Percentiles rank a stretch among this genome's conserved stretches.
Evolutionary conservation across 2,888 invertebrate genomes (phyloP).

Genomic region (Drosophila mimica): DNA sequence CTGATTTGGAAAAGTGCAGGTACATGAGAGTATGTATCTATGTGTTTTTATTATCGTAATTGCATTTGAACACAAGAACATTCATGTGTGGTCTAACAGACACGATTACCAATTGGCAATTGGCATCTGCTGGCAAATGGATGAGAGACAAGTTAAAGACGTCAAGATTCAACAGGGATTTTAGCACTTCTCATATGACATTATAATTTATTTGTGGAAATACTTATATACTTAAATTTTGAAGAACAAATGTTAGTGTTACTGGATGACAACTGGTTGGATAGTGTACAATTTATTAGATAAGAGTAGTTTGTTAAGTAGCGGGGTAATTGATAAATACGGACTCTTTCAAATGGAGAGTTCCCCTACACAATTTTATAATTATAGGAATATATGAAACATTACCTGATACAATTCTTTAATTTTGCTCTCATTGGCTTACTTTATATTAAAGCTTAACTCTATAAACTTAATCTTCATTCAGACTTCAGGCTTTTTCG

Average conservation of each 20-base stretch:
- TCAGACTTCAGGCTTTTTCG: no score
- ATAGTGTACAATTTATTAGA: no score
- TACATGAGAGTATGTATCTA: background rate
- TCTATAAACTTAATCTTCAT: background rate
- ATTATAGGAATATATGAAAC: background rate
- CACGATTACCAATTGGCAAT: constrained; percentile 1
- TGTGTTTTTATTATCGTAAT: constrained; percentile 19
- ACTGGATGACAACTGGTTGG: no score
- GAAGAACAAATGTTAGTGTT: background rate
- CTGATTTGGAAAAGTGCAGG: constrained; percentile 50
- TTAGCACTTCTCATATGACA: background rate
- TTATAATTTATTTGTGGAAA: background rate
- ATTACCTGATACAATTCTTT: background rate
- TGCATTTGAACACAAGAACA: constrained; percentile 28
- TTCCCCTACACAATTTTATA: background rate
- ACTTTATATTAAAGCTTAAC: background rate
- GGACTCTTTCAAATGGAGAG: background rate
- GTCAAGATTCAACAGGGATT: background rate
- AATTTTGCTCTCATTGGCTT: background rate
- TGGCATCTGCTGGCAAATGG: background rate
- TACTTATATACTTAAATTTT: background rate
- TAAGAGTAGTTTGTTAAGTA: no score
- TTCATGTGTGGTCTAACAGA: background rate
- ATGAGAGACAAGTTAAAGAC: background rate
- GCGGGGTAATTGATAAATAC: no score